These are phyloP conservation scores for Agriotes lineatus DNA, from an alignment of 2,888 invertebrate species.

Conservation along the genomic window DNA sequence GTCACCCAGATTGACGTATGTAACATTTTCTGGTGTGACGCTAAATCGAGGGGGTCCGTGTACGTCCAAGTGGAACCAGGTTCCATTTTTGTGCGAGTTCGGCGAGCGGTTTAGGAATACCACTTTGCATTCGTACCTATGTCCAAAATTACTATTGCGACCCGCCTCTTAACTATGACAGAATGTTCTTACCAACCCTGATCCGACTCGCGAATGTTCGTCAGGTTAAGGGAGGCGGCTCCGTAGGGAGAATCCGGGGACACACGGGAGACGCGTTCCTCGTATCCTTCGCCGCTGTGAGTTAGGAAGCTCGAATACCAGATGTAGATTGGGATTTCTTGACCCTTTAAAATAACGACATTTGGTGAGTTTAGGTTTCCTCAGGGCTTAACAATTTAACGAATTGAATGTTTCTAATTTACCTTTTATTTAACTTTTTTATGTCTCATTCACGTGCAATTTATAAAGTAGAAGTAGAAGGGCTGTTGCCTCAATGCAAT, in stretches of 20 bases:
- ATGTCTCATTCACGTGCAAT: constrained; percentile 11
- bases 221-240: constrained; percentile 94
- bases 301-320: constrained; percentile 98
- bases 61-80: constrained; percentile 98
- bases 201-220: constrained; percentile 92
- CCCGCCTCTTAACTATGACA: constrained; percentile 18
- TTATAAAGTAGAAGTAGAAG: neutral
- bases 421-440: neutral
- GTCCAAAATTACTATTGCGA: constrained; percentile 27
- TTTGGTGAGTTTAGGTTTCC: constrained; percentile 6
- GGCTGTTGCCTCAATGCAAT: neutral
- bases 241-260: constrained; percentile 90
- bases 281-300: constrained; percentile 95
- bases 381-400: constrained; percentile 15
- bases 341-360: constrained; percentile 76
- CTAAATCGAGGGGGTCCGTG: constrained; percentile 96
- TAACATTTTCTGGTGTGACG: constrained; percentile 95
- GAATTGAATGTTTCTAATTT: constrained; percentile 17
- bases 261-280: constrained; percentile 91
- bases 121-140: constrained; percentile 73
- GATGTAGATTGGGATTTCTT: constrained; percentile 97
- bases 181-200: constrained; percentile 95
- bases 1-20: constrained; percentile 96
- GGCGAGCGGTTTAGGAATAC: constrained; percentile 95
- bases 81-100: constrained; percentile 93